Evolutionary conservation across 2,113 vertebrate species (phyloP).

Genomic region (Malurus melanocephalus): DNA sequence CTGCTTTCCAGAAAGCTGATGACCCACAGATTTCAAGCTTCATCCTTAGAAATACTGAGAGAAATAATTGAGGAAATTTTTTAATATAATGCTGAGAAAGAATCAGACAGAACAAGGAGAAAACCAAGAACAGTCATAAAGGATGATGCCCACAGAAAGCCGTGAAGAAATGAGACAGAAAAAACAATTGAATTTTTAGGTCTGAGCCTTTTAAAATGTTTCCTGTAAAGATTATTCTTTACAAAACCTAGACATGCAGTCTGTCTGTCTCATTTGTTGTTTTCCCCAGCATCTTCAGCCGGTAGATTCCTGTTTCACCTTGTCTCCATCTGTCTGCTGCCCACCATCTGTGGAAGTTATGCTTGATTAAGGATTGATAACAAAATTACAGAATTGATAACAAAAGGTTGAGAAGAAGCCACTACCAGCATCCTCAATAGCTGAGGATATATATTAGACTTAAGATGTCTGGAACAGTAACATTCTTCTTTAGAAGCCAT

Average conservation of each 20-base stretch:
- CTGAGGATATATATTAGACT: not conserved
- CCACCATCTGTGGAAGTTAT: too few relatives aligned
- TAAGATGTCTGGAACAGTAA: not conserved
- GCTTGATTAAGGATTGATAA: too few relatives aligned
- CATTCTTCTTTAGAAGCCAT: not conserved
- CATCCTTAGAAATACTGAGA: not conserved
- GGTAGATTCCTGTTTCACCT: too few relatives aligned
- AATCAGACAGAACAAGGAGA: not conserved
- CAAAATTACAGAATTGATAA: too few relatives aligned
- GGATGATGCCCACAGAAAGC: not conserved
- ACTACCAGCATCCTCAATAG: not conserved
- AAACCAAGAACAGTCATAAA: not conserved
- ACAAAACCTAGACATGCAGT: not conserved
- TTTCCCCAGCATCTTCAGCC: too few relatives aligned
- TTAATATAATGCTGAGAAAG: not conserved
- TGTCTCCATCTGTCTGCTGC: too few relatives aligned
- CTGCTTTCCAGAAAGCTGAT: not conserved
- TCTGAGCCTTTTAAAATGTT: not conserved
- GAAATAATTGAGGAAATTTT: not conserved
- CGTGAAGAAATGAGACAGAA: not conserved
- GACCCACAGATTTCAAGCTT: not conserved
- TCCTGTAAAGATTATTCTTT: not conserved
- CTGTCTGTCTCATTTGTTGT: not conserved
- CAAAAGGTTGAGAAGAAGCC: not conserved
- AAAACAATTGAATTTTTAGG: not conserved